Evolutionary conservation across 92 coral and sea anemone species (phyloP).

Genomic region (Siderastrea siderea): DNA sequence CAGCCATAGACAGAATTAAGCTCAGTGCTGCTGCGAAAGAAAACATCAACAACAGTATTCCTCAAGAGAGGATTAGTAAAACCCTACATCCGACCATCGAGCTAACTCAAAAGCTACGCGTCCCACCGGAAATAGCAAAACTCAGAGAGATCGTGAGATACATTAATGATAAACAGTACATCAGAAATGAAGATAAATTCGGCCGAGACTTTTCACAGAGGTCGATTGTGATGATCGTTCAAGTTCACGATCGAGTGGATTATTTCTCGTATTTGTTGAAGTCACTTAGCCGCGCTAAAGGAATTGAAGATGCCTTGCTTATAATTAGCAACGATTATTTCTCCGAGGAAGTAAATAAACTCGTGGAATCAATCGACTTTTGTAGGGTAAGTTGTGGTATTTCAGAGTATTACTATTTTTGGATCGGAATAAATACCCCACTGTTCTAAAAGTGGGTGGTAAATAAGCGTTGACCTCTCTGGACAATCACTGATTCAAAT

Average conservation of each 20-base stretch:
- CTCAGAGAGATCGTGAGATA: conserved; percentile 65
- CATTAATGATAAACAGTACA: conserved; percentile 63
- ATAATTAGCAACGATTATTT: conserved; percentile 91
- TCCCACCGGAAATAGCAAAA: conserved; percentile 53
- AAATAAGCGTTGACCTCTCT: not conserved
- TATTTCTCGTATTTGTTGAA: conserved; percentile 85
- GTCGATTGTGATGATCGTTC: conserved; percentile 87
- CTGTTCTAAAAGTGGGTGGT: not conserved
- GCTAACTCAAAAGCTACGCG: conserved; percentile 13
- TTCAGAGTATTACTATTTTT: not conserved
- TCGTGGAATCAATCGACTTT: conserved; percentile 84
- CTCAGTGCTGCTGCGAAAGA: not conserved
- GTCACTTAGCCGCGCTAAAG: conserved; percentile 79
- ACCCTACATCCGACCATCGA: not conserved
- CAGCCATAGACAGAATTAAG: not conserved
- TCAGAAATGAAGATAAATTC: conserved; percentile 75
- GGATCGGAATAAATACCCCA: not conserved
- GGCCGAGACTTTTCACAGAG: conserved; percentile 58
- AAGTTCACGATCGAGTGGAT: conserved; percentile 89
- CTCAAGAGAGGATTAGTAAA: conserved; percentile 6
- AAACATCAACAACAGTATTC: conserved; percentile 26
- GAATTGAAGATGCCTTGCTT: conserved; percentile 83
- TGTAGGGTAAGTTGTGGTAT: conserved; percentile 76
- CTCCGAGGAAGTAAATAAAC: conserved; percentile 77
- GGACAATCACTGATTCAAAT: too few species aligned